Evolutionary conservation across 2,113 vertebrate species (phyloP), one percentile per base, ranked within the genome.

Genomic region (Falcunculus frontatus): DNA sequence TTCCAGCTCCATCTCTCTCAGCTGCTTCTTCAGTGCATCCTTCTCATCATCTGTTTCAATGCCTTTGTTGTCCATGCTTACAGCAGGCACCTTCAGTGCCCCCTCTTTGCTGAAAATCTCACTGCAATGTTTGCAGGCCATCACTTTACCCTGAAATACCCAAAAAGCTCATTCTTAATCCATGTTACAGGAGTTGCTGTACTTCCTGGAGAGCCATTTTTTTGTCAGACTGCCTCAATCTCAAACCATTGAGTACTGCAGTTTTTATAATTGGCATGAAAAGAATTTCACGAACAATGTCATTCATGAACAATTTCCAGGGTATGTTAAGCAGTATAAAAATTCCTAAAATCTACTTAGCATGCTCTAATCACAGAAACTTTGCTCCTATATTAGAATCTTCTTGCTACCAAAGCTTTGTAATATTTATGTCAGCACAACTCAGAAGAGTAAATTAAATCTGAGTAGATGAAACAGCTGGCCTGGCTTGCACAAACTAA

Each of bases 1-100:
- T 84, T 99, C 99, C 97, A 99, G 98, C 96, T 99, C 99, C 98
- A 99, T 98, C 89, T 99, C 99, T 65, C 99, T 96, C 81, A 99
- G 98, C 95, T 99, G 99, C 89, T 99, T 99, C 97, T 98, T 99
- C 42, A 99, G 98, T 1, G 98, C 98, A 76, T 99, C 99, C 96
- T 99, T 99, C 97, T 99, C 99, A 50, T 99, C 99, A 12, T 99
- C 99, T 14, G 90, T 86, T 35, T 99, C 98, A 0, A 97, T 59
- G 37, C 98, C 97, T 77, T 98, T 81, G 83, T 97, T 98, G 68
- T 98, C 98, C 10, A 39, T 89, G 83, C 95, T 97, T 2, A 98
- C 50, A 8, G 98, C 84, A 3, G 98, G 96, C 30, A 96, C 93
- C 95, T 99, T 99, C 93, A 99, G 97, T 35, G 98, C 81, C 3